These are phyloP conservation scores for Eulemur macaco DNA, from an alignment of 2,113 vertebrate genomes.

Conservation along the genomic window DNA sequence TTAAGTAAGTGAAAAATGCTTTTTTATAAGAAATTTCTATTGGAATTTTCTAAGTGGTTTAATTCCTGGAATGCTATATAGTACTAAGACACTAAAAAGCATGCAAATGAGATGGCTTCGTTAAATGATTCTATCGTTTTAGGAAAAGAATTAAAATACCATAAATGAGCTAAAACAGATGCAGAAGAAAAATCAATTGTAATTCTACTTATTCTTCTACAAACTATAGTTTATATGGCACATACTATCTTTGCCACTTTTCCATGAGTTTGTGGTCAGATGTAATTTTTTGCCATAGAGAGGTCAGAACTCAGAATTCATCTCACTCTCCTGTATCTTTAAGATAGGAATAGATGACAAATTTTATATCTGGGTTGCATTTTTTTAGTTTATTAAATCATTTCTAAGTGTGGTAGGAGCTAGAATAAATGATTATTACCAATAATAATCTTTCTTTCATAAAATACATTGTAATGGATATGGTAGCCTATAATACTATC, in stretches of 20 bases:
- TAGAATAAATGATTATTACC: background rate
- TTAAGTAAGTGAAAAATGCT: background rate
- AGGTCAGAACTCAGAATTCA: background rate
- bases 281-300: background rate
- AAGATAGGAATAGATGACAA: background rate
- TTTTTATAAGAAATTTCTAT: constrained; percentile 24
- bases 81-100: background rate
- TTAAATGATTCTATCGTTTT: constrained; percentile 38
- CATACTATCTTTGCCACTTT: background rate
- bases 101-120: background rate
- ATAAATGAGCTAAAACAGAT: background rate
- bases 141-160: background rate
- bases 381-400: background rate
- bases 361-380: background rate
- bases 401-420: background rate
- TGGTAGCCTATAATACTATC: background rate
- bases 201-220: background rate
- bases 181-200: background rate
- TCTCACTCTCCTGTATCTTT: background rate
- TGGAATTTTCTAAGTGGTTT: background rate
- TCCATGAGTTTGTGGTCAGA: background rate
- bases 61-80: background rate
- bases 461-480: background rate
- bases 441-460: background rate
- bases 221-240: background rate